Evolutionary conservation across 2,888 invertebrate species (phyloP).

Genomic region (Elysia crispata): DNA sequence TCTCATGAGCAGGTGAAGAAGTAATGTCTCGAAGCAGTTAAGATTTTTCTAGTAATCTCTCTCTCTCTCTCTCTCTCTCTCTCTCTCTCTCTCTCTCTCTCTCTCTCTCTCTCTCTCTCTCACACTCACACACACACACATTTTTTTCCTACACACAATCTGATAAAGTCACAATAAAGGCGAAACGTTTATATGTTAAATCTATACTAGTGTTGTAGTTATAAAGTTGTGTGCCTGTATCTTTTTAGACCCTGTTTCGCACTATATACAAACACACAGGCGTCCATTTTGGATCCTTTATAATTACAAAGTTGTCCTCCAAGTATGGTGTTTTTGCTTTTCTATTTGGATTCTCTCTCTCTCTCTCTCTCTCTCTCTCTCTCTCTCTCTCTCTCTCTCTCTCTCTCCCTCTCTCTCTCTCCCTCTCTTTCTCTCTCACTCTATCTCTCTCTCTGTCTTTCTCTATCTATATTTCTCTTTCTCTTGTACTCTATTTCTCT

Average conservation of each 20-base stretch:
- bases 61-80: slow-evolving; percentile 26
- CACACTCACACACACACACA: background rate
- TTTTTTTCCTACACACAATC: background rate
- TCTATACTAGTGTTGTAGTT: too few species aligned
- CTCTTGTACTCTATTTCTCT: background rate
- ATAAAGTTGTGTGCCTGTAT: too few species aligned
- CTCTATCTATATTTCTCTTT: slow-evolving; percentile 13
- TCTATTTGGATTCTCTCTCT: background rate
- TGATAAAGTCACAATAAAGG: too few species aligned
- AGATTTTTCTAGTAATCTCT: background rate
- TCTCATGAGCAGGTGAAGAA: too few species aligned
- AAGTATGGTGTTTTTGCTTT: too few species aligned
- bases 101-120: background rate
- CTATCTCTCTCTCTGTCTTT: background rate
- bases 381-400: background rate
- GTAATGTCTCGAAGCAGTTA: too few species aligned
- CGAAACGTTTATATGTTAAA: too few species aligned
- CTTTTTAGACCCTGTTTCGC: background rate
- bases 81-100: slow-evolving; percentile 13
- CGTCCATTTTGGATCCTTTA: too few species aligned
- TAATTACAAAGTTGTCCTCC: too few species aligned
- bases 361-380: too few species aligned
- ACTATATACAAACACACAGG: too few species aligned
- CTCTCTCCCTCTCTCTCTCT: slow-evolving; percentile 21
- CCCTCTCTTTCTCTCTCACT: background rate